phyloP scores from a whole-genome alignment of 2,888 invertebrate genomes.

The Ormyrus labotus region DNA sequence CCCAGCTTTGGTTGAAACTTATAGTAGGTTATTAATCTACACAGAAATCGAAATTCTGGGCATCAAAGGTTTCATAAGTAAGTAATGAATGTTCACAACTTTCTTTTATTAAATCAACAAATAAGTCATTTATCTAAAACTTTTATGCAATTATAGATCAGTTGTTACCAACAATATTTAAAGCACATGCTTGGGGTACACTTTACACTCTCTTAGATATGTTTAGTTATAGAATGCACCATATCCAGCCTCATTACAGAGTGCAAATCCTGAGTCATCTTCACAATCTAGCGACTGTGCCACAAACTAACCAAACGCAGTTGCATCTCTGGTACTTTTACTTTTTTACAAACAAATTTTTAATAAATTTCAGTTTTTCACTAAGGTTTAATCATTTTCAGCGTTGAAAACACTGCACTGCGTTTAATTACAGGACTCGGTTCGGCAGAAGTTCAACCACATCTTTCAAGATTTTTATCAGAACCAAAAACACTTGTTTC shows the following conservation, averaged over 20 bases:
- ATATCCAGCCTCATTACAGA: conserved; percentile 96
- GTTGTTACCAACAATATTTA: conserved; percentile 69
- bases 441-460: conserved; percentile 96
- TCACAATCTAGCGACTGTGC: conserved; percentile 92
- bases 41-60: conserved; percentile 97
- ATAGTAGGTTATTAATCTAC: conserved; percentile 93
- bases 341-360: conserved; percentile 58
- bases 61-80: conserved; percentile 92
- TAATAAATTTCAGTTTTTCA: not conserved
- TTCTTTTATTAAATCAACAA: not conserved
- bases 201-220: conserved; percentile 96
- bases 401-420: conserved; percentile 92
- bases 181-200: conserved; percentile 95
- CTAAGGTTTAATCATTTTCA: conserved; percentile 64
- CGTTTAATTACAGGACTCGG: conserved; percentile 92
- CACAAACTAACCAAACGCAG: conserved; percentile 96
- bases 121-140: too few relatives aligned
- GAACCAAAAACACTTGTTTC: conserved; percentile 95
- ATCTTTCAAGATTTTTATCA: conserved; percentile 92
- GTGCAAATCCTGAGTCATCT: conserved; percentile 94
- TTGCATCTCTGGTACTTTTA: conserved; percentile 87
- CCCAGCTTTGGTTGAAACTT: conserved; percentile 96
- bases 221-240: conserved; percentile 97
- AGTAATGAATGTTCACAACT: conserved; percentile 17
- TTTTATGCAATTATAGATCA: conserved; percentile 16